Percentiles rank a stretch among this genome's conserved stretches.
phyloP scores from a whole-genome alignment of 2,888 invertebrate species.

The Rhamnusium bicolor region DNA sequence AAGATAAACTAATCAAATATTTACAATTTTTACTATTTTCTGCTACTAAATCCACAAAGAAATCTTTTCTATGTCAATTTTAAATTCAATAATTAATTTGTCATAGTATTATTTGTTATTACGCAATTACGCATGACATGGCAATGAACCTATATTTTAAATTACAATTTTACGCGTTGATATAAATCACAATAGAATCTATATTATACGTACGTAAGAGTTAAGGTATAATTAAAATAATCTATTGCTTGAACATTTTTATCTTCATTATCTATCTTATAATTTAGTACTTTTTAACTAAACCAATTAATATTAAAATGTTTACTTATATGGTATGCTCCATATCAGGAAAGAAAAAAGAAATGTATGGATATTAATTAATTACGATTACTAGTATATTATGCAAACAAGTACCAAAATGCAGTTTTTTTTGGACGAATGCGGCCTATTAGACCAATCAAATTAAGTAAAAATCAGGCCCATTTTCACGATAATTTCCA shows the following conservation, averaged over 20 bases:
- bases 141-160: background rate
- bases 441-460: no score
- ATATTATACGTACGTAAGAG: background rate
- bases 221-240: background rate
- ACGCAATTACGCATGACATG: background rate
- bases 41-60: background rate
- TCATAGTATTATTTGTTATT: background rate
- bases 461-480: no score
- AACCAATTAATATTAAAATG: background rate
- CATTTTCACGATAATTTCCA: no score
- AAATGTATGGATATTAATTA: no score
- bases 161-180: background rate
- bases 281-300: background rate
- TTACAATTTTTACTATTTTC: background rate
- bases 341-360: background rate
- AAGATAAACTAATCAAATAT: no score
- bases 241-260: background rate
- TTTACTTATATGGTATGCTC: background rate
- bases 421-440: no score
- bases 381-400: no score
- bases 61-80: background rate
- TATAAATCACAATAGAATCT: background rate
- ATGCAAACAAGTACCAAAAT: no score
- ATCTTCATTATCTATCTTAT: background rate
- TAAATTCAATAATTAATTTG: background rate